Percentiles rank a stretch among this genome's conserved stretches.
phyloP scores from a whole-genome alignment of 2,888 invertebrate species.

The Melanostoma scalare region DNA sequence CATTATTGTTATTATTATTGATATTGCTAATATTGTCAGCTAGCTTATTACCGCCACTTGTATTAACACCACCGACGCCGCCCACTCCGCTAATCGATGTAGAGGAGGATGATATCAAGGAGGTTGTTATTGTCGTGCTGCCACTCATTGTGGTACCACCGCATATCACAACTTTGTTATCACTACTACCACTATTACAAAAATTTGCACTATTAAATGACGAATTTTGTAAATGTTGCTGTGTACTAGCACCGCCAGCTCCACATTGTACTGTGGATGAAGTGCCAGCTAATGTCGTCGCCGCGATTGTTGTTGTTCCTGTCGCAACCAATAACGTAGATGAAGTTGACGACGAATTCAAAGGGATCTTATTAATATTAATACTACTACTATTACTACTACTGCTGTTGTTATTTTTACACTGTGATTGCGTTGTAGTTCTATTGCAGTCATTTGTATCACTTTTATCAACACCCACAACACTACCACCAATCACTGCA shows the following conservation, averaged over 20 bases:
- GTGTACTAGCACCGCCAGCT: conserved; percentile 39
- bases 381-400: conserved; percentile 63
- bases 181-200: conserved; percentile 72
- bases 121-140: conserved; percentile 67
- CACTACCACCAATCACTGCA: conserved; percentile 74
- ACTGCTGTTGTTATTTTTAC: conserved; percentile 73
- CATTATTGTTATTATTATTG: conserved; percentile 55
- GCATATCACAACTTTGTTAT: conserved; percentile 73
- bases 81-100: conserved; percentile 55
- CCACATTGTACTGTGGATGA: conserved; percentile 51
- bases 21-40: conserved; percentile 60
- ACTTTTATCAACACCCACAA: conserved; percentile 72
- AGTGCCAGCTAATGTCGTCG: conserved; percentile 45
- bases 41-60: conserved; percentile 40
- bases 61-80: conserved; percentile 20
- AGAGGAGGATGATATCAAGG: conserved; percentile 58
- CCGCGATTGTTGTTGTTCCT: conserved; percentile 41
- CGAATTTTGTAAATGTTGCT: conserved; percentile 59
- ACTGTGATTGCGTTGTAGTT: conserved; percentile 74
- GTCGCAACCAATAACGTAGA: conserved; percentile 39
- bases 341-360: conserved; percentile 58
- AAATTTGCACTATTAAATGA: conserved; percentile 57
- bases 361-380: conserved; percentile 70
- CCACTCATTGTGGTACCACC: conserved; percentile 60
- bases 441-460: conserved; percentile 74